These are phyloP conservation scores for Gnathonemus echidnorhynchus DNA, from an alignment of 2,113 vertebrate species.

Conservation along the genomic window DNA sequence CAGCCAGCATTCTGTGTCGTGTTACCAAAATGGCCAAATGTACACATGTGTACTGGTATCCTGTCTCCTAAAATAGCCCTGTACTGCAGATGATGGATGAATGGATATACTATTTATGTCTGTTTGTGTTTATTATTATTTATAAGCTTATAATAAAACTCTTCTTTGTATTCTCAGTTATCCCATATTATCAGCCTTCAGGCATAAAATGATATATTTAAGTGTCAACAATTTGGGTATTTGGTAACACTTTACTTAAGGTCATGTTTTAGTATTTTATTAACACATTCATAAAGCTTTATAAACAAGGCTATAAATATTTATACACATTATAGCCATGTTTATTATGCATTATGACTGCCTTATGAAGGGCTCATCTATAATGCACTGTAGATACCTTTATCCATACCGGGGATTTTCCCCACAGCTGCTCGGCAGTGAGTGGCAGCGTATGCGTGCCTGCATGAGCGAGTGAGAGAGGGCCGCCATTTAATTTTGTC, in stretches of 20 bases:
- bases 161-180: neutral
- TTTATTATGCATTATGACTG: no score
- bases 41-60: neutral
- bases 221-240: conserved; percentile 41
- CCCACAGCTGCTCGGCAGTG: neutral
- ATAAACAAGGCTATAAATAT: no score
- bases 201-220: conserved; percentile 4
- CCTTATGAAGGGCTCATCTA: no score
- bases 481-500: conserved; percentile 67
- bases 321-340: no score
- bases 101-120: neutral
- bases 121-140: neutral
- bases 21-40: neutral
- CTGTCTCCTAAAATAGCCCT: neutral
- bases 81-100: neutral
- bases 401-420: neutral
- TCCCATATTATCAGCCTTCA: neutral
- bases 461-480: conserved; percentile 51
- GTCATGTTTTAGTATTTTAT: no score
- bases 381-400: neutral
- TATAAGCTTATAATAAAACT: neutral
- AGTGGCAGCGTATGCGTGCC: neutral
- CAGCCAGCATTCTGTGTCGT: neutral
- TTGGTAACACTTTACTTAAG: no score
- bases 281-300: no score